phyloP scores from a whole-genome alignment of 2,888 invertebrate genomes.

The Athalia cordata region DNA sequence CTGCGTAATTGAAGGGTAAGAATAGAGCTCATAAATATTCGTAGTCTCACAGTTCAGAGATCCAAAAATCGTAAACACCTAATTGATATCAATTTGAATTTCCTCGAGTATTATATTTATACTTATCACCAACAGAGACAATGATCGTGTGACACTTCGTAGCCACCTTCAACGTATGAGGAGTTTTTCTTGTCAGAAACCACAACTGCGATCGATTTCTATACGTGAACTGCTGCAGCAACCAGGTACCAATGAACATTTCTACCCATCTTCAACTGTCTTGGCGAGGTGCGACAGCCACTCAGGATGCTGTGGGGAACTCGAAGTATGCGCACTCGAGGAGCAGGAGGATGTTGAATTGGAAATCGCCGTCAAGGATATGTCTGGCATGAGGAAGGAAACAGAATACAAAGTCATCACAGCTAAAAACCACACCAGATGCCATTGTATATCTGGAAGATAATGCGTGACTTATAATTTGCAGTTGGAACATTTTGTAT shows the following conservation, averaged over 20 bases:
- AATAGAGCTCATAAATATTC: background rate
- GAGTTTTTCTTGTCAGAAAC: slow-evolving; percentile 63
- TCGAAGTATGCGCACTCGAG: slow-evolving; percentile 62
- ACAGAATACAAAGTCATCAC: slow-evolving; percentile 68
- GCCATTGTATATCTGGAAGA: slow-evolving; percentile 59
- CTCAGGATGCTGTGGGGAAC: slow-evolving; percentile 65
- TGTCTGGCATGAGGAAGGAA: slow-evolving; percentile 65
- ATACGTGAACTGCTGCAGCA: slow-evolving; percentile 63
- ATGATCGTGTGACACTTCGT: too few relatives aligned
- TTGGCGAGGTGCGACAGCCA: slow-evolving; percentile 66
- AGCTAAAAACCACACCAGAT: slow-evolving; percentile 64
- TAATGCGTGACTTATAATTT: background rate
- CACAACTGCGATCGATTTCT: slow-evolving; percentile 65
- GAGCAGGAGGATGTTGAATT: slow-evolving; percentile 65
- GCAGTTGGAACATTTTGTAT: too few relatives aligned
- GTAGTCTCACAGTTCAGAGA: too few relatives aligned
- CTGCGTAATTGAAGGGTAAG: slow-evolving; percentile 63
- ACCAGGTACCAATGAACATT: slow-evolving; percentile 65
- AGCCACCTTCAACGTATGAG: slow-evolving; percentile 65
- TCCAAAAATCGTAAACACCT: too few relatives aligned
- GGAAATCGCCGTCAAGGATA: slow-evolving; percentile 67
- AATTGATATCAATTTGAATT: too few relatives aligned
- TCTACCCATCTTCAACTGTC: slow-evolving; percentile 67
- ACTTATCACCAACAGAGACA: too few relatives aligned
- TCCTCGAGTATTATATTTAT: too few relatives aligned